Percentiles rank a stretch among this genome's conserved stretches.
These are phyloP conservation scores for Poecilobothrus nobilitatus DNA, from an alignment of 2,888 invertebrate species.

Conservation along the genomic window DNA sequence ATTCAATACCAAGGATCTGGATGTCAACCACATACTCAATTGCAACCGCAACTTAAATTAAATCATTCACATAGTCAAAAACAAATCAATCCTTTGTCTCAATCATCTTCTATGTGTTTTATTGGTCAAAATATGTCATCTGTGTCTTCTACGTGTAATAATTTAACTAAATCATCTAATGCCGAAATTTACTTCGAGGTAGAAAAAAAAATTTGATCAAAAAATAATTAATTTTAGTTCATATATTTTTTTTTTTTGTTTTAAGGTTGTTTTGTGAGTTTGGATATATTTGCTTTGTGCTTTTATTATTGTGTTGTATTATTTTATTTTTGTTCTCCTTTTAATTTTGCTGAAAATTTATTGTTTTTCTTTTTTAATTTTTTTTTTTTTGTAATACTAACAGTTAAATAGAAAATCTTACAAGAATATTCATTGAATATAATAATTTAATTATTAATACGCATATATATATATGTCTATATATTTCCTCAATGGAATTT, in stretches of 20 bases:
- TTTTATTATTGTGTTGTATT: background rate
- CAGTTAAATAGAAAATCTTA: too few species aligned
- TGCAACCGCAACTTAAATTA: background rate
- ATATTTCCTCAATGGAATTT: too few species aligned
- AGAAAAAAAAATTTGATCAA: background rate
- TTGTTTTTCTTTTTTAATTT: too few species aligned
- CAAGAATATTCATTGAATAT: too few species aligned
- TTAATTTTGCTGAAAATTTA: too few species aligned
- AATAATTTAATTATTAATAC: too few species aligned
- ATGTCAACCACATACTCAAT: background rate
- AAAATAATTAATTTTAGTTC: background rate
- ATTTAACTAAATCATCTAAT: constrained; percentile 6
- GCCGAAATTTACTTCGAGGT: constrained; percentile 7
- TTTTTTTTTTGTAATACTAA: too few species aligned
- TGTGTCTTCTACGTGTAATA: constrained; percentile 7
- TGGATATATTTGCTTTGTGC: background rate
- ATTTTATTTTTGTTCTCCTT: background rate
- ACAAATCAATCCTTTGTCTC: background rate
- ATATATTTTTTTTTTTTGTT: background rate
- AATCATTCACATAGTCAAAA: background rate
- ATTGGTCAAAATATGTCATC: constrained; percentile 6
- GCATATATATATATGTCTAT: too few species aligned
- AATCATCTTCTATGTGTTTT: background rate
- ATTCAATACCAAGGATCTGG: background rate
- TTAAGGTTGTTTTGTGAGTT: background rate